Evolutionary conservation across 2,888 invertebrate species (phyloP).

Genomic region (Ceraclea dissimilis): DNA sequence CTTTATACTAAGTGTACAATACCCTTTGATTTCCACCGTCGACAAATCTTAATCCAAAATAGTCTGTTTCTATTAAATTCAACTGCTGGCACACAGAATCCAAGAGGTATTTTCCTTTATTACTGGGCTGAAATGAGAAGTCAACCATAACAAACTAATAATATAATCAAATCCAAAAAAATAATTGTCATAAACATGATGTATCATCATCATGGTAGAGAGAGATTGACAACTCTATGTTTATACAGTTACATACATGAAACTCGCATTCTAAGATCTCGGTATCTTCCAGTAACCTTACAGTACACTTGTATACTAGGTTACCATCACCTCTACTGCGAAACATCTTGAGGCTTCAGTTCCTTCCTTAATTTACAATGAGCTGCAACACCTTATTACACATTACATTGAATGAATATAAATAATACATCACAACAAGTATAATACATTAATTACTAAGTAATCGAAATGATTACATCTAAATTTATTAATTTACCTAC

Average conservation of each 20-base stretch:
- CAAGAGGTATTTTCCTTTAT: conserved; percentile 82
- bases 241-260: conserved; percentile 57
- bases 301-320: conserved; percentile 78
- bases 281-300: conserved; percentile 81
- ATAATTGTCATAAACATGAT: no score
- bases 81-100: conserved; percentile 87
- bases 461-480: no score
- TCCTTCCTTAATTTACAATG: no score
- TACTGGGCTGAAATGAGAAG: conserved; percentile 60
- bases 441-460: no score
- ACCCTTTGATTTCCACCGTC: conserved; percentile 85
- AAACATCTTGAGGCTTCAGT: conserved; percentile 41
- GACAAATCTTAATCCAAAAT: conserved; percentile 89
- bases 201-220: no score
- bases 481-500: no score
- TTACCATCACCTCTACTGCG: conserved; percentile 66
- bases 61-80: conserved; percentile 87
- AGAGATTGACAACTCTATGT: no score
- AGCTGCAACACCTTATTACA: no score
- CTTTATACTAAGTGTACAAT: no score
- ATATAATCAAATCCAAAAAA: no score
- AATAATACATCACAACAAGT: no score
- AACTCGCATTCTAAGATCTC: conserved; percentile 91
- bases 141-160: conserved; percentile 28
- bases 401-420: no score